Evolutionary conservation across 1,140 invertebrate species (phyloP).

Genomic region (Anoplolepis gracilipes): DNA sequence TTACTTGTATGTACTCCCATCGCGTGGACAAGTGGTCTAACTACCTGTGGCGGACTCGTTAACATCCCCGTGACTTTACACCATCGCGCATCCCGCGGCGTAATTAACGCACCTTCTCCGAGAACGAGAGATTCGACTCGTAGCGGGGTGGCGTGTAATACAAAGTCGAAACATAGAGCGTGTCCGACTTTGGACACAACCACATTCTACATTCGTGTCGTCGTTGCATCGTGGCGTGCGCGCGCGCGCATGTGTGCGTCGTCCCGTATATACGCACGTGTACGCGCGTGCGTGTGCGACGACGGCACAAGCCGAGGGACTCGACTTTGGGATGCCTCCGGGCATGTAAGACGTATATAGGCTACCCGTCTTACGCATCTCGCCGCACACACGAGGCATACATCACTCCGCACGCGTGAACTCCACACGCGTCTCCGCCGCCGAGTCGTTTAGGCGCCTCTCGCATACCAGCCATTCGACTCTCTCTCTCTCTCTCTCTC

Average conservation of each 20-base stretch:
- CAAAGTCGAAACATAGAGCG: neutral
- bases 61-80: conserved; percentile 57
- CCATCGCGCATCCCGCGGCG: conserved; percentile 17
- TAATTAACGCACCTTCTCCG: conserved; percentile 59
- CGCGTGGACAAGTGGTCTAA: conserved; percentile 23
- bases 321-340: conserved; percentile 66
- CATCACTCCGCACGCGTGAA: conserved; percentile 73
- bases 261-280: neutral
- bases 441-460: conserved; percentile 65
- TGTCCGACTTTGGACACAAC: conserved; percentile 23
- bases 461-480: conserved; percentile 47
- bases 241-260: neutral
- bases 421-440: conserved; percentile 60
- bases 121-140: neutral
- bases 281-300: conserved; percentile 49
- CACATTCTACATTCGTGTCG: conserved; percentile 4
- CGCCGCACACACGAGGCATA: conserved; percentile 68
- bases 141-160: neutral
- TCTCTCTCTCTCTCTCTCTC: too few species aligned
- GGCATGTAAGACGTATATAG: conserved; percentile 72
- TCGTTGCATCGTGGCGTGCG: neutral
- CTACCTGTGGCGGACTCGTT: conserved; percentile 60
- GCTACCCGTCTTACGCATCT: conserved; percentile 72
- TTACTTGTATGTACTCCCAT: neutral
- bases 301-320: conserved; percentile 58